Conservation (phyloP, 2,888 invertebrate genomes). For the Acronicta aceris region DNA sequence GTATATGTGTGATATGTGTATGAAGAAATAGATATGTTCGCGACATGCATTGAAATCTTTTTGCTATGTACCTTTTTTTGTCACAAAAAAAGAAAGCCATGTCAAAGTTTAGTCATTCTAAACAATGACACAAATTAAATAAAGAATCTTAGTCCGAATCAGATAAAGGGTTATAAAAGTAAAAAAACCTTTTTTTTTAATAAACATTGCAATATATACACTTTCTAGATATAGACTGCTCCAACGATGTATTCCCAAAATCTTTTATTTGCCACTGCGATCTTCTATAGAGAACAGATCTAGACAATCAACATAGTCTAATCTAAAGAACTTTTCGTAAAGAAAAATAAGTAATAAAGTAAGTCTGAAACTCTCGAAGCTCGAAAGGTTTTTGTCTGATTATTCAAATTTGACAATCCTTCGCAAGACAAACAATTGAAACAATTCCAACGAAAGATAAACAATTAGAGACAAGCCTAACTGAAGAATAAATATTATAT, state of each 20-base stretch:
- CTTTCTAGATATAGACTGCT: neutral
- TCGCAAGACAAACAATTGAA: conserved; percentile 66
- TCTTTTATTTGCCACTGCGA: conserved; percentile 14
- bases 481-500: conserved; percentile 62
- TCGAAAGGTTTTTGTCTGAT: conserved; percentile 48
- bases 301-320: conserved; percentile 47
- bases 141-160: no score
- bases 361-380: conserved; percentile 34
- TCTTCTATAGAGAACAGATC: conserved; percentile 21
- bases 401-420: conserved; percentile 68
- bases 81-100: no score
- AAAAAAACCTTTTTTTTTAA: no score
- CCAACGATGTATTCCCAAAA: conserved; percentile 14
- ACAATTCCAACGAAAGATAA: conserved; percentile 66
- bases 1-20: no score
- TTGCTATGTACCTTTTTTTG: no score
- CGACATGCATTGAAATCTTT: no score
- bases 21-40: no score
- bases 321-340: conserved; percentile 34
- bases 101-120: no score
- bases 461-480: conserved; percentile 67
- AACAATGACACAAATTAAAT: no score
- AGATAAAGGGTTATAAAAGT: no score
- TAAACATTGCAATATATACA: no score
- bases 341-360: conserved; percentile 42